Evolutionary conservation across 2,113 vertebrate genomes (phyloP).

Genomic region (Mesocricetus auratus): DNA sequence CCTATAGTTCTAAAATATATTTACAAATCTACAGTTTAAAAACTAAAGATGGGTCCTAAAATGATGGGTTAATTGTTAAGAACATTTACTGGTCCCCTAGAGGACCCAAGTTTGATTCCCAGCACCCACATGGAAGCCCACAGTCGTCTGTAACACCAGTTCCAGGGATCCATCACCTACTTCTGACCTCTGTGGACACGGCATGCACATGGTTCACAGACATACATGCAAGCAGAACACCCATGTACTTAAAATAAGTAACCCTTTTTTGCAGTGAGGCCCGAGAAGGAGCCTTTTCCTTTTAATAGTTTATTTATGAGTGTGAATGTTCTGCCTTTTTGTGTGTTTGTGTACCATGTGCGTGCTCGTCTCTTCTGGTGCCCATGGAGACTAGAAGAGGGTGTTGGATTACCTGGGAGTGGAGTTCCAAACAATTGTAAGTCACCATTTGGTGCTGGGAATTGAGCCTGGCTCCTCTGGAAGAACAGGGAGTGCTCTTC

Average conservation of each 20-base stretch:
- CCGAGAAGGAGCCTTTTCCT: background rate
- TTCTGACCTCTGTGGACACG: background rate
- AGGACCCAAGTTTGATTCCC: background rate
- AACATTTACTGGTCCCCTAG: background rate
- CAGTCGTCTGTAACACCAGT: background rate
- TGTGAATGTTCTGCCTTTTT: background rate
- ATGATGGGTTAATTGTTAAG: background rate
- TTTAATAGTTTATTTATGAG: background rate
- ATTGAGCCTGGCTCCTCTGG: background rate
- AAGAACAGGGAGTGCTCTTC: background rate
- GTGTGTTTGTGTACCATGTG: background rate
- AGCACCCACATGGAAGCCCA: background rate
- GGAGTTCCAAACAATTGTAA: background rate
- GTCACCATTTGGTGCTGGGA: background rate
- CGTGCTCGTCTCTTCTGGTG: background rate
- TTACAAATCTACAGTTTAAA: conserved; percentile 4
- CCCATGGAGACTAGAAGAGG: background rate
- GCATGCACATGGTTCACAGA: background rate
- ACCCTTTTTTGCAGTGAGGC: background rate
- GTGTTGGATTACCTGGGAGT: background rate
- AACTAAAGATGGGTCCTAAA: background rate
- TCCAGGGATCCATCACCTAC: background rate
- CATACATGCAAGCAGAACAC: background rate
- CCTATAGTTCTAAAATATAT: conserved; percentile 5
- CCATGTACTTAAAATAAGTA: background rate